phyloP scores from a whole-genome alignment of 2,888 invertebrate genomes.

The Agapostemon virescens region DNA sequence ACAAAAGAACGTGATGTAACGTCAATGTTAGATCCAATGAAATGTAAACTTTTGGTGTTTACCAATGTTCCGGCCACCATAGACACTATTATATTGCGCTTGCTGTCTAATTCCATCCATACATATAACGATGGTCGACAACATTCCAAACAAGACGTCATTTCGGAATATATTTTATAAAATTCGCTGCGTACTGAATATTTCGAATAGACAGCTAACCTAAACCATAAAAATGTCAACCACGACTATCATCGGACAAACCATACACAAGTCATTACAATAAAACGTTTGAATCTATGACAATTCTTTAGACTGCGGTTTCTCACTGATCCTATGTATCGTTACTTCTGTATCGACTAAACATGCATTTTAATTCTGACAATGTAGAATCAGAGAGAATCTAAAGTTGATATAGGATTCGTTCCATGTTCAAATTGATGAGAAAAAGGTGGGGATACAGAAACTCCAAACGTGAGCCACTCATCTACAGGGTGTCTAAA shows the following conservation, averaged over 20 bases:
- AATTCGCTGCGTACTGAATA: neutral
- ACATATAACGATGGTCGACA: conserved; percentile 88
- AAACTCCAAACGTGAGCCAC: too few relatives aligned
- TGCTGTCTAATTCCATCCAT: conserved; percentile 92
- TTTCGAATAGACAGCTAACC: conserved; percentile 52
- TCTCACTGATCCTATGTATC: neutral
- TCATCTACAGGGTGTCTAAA: too few relatives aligned
- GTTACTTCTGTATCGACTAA: neutral
- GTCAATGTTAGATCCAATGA: conserved; percentile 2
- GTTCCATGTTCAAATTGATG: too few relatives aligned
- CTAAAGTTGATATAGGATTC: too few relatives aligned
- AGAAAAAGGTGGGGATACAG: too few relatives aligned
- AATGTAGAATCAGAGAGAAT: too few relatives aligned
- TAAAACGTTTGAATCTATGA: neutral
- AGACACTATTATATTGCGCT: conserved; percentile 92
- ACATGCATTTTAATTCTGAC: neutral
- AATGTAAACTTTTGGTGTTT: conserved; percentile 74
- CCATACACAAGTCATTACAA: neutral
- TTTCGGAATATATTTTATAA: conserved; percentile 27
- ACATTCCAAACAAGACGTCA: conserved; percentile 88
- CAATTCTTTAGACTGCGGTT: conserved; percentile 16
- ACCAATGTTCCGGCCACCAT: conserved; percentile 94
- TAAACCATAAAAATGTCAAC: conserved; percentile 51
- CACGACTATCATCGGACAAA: conserved; percentile 16
- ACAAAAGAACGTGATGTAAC: neutral